Base-by-base conservation (phyloP, 2,113 vertebrate genomes). In the Elephas maximus region DNA sequence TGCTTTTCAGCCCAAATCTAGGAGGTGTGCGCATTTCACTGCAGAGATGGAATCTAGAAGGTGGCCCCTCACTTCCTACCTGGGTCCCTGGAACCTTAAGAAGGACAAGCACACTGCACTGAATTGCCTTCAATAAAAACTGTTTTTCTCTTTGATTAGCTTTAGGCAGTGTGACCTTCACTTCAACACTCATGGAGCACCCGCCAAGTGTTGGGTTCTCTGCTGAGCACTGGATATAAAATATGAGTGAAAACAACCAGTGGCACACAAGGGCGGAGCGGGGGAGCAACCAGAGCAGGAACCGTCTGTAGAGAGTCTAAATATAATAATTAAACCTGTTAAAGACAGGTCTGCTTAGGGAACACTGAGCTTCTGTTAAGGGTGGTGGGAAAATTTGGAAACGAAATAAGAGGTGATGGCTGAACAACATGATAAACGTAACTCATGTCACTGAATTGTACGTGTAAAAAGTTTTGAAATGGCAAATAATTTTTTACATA, bases 1-100 rank as follows among this genome's bases (percentile, higher is more conserved):
- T 1, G 5, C 4, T 0, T 87, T 60, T 30, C 0, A 0, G 5
- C 23, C 74, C 33, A 37, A 17, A 8, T n/a, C 17, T 9, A 1
- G 0, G 10, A 82, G 45, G 0, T 15, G 5, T 30, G 41, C 2
- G 8, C 45, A 24, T 1, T 8, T 51, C 44, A 7, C 78, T 26
- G n/a, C 20, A 41, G 21, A 53, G 44, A 14, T 15, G 20, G 30
- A 57, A n/a, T 20, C 5, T 28, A 28, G 21, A 1, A 23, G 10
- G 30, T 12, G 15, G 4, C 11, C 4, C 8, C 53, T 96, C 45
- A 10, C 14, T 53, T 12, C 63, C 17, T 4, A 44, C 9, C 2
- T 44, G 33, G 23, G 2, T 33, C 8, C n/a, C 37, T 6, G n/a
- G 20, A 12, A 65, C 2, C 69, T 41, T n/a, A 63, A 69, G 57